Percentiles rank a stretch among this genome's conserved stretches.
These are phyloP conservation scores for Macrobrachium nipponense DNA, from an alignment of 1,140 invertebrate genomes.

Conservation along the genomic window DNA sequence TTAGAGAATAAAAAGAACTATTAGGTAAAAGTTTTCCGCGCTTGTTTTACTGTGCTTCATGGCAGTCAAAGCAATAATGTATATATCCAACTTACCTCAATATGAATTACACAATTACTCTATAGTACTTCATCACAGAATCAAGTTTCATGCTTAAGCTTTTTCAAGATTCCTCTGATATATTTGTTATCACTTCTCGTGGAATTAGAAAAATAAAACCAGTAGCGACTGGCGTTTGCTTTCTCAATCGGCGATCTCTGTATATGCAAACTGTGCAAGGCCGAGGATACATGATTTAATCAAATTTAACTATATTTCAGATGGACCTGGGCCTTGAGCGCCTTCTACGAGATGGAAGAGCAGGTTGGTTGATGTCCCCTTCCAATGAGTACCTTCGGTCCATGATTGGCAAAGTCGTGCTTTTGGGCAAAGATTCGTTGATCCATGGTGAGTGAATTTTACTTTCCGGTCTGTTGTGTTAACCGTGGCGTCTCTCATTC, in stretches of 20 bases:
- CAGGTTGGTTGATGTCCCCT: slow-evolving; percentile 49
- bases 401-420: slow-evolving; percentile 23
- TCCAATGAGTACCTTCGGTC: slow-evolving; percentile 35
- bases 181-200: no score
- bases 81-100: no score
- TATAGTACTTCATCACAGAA: no score
- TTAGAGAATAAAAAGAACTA: no score
- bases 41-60: no score
- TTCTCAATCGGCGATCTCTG: background rate
- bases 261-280: background rate
- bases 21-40: no score
- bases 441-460: slow-evolving; percentile 29
- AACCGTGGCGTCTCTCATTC: background rate
- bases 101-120: no score
- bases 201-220: no score
- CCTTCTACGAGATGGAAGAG: slow-evolving; percentile 34
- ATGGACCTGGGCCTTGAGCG: slow-evolving; percentile 41
- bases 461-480: background rate
- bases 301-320: background rate
- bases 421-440: slow-evolving; percentile 27
- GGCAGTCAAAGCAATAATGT: no score
- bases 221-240: background rate
- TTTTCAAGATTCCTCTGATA: no score
- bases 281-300: background rate
- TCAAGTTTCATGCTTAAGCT: no score